phyloP scores from a whole-genome alignment of 2,888 invertebrate species.

The Mimas tiliae region DNA sequence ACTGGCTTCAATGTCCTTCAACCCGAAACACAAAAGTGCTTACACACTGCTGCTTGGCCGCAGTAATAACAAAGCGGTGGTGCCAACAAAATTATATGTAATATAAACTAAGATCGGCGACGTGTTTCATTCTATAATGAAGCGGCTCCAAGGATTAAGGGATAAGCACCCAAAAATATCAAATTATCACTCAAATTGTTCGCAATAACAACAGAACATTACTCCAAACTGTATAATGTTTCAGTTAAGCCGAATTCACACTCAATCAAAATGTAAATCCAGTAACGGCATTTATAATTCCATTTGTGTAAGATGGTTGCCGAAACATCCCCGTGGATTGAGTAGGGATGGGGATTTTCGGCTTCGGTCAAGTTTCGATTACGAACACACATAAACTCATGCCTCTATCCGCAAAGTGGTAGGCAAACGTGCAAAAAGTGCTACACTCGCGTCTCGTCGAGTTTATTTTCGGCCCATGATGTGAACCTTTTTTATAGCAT shows the following conservation, averaged over 20 bases:
- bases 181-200: slow-evolving; percentile 14
- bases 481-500: too few species aligned
- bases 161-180: slow-evolving; percentile 13
- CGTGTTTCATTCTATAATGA: not conserved
- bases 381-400: not conserved
- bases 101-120: too few species aligned
- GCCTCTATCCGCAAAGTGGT: not conserved
- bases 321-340: slow-evolving; percentile 27
- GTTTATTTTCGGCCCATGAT: too few species aligned
- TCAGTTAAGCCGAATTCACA: slow-evolving; percentile 38
- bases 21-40: too few species aligned
- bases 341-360: slow-evolving; percentile 2
- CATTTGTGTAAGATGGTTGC: slow-evolving; percentile 44
- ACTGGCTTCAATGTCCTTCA: too few species aligned
- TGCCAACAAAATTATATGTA: too few species aligned
- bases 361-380: not conserved
- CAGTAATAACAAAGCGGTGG: too few species aligned
- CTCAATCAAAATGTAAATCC: slow-evolving; percentile 69
- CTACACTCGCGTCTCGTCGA: too few species aligned
- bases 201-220: not conserved
- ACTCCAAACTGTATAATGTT: slow-evolving; percentile 26
- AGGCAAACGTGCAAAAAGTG: too few species aligned
- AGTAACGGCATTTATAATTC: slow-evolving; percentile 51
- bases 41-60: too few species aligned
- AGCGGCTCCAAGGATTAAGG: not conserved